Conservation (phyloP, 2,797 vertebrate species). For the Spinibarbus caldwelli region DNA sequence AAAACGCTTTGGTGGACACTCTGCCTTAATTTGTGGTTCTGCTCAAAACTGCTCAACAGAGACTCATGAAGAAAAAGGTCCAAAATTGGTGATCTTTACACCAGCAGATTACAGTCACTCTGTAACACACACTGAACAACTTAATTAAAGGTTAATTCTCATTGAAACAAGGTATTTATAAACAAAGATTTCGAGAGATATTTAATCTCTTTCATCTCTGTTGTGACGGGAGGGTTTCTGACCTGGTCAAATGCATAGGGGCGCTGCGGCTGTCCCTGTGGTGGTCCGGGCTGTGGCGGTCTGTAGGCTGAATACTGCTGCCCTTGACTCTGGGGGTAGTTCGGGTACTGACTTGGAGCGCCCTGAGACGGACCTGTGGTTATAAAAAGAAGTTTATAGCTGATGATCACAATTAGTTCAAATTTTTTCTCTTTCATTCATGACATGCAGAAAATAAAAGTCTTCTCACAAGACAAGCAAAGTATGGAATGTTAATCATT, state of each 20-base stretch:
- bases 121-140: too few relatives aligned
- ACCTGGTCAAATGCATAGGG: slow-evolving; percentile 99
- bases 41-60: background rate
- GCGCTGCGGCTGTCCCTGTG: slow-evolving; percentile 94
- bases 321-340: slow-evolving; percentile 96
- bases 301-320: slow-evolving; percentile 96
- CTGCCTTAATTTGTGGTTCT: too few relatives aligned
- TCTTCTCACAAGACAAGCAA: too few relatives aligned
- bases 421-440: too few relatives aligned
- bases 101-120: background rate
- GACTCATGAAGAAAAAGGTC: background rate
- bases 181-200: background rate
- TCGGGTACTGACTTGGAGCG: slow-evolving; percentile 93
- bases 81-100: too few relatives aligned
- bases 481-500: too few relatives aligned
- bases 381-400: background rate
- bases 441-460: too few relatives aligned
- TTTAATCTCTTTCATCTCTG: too few relatives aligned
- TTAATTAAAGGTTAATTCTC: too few relatives aligned
- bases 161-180: too few relatives aligned
- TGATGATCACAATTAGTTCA: too few relatives aligned
- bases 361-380: slow-evolving; percentile 88
- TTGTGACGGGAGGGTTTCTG: slow-evolving; percentile 54
- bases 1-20: too few relatives aligned
- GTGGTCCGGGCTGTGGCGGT: slow-evolving; percentile 93